A percentile compares a stretch with the other conserved stretches of the same genome.
Evolutionary conservation across 1,140 invertebrate genomes (phyloP).

Genomic region (Anagrus nilaparvatae): DNA sequence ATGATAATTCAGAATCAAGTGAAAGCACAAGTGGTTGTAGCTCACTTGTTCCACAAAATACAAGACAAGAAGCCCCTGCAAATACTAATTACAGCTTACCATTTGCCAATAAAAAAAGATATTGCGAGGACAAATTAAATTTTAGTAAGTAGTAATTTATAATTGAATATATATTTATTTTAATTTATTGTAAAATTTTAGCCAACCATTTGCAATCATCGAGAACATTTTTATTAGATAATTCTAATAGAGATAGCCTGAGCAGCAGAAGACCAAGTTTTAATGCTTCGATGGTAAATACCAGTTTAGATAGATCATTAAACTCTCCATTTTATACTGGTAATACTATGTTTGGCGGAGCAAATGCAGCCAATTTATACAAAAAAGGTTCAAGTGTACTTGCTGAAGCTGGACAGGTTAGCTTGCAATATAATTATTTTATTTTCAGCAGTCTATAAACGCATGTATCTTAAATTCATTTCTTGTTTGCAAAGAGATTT

Average conservation of each 20-base stretch:
- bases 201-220: slow-evolving; percentile 34
- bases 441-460: too few relatives aligned
- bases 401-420: slow-evolving; percentile 25
- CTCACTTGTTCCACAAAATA: slow-evolving; percentile 41
- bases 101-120: slow-evolving; percentile 30
- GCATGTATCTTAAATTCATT: too few relatives aligned
- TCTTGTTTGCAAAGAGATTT: too few relatives aligned
- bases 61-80: slow-evolving; percentile 31
- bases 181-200: slow-evolving; percentile 12
- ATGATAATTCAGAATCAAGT: slow-evolving; percentile 43
- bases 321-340: slow-evolving; percentile 70
- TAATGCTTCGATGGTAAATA: slow-evolving; percentile 43
- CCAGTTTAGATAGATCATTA: slow-evolving; percentile 25
- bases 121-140: slow-evolving; percentile 30
- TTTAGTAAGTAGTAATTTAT: slow-evolving; percentile 26
- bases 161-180: background rate
- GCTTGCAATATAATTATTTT: too few relatives aligned
- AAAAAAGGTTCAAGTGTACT: slow-evolving; percentile 40
- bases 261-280: slow-evolving; percentile 46
- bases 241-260: slow-evolving; percentile 30
- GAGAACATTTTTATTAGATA: slow-evolving; percentile 33
- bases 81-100: slow-evolving; percentile 25
- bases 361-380: slow-evolving; percentile 50
- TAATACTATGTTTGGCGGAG: slow-evolving; percentile 70
- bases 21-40: slow-evolving; percentile 46